Base-by-base conservation (phyloP, 2,797 vertebrate genomes). In the Enteromius fasciolatus region DNA sequence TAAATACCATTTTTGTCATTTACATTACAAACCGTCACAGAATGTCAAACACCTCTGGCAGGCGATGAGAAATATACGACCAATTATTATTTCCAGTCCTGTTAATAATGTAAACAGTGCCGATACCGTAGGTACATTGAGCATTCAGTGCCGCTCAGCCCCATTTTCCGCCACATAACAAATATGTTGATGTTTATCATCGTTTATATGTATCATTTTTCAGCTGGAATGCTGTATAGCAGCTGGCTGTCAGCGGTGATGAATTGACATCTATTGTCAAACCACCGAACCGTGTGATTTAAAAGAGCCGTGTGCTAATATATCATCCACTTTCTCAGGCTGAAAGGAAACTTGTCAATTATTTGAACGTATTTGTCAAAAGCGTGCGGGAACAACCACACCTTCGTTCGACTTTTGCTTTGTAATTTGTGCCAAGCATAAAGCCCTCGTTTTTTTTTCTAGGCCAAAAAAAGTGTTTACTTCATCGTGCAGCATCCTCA, bases 1-100 rank as follows among this genome's bases (percentile, higher is more conserved):
- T 94, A 95, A 83, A 83, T 70, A 70, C 41, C 93, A 94, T 93
- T 96, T 95, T 95, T 95, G 94, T 97, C 95, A 98, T 98, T 98
- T 98, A 97, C 96, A 98, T 98, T 96, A 97, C 96, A 97, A 97
- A 97, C 97, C 95, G 94, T 91, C 87, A 89, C 92, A 96, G 97
- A 98, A 99, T 97, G 96, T 97, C 96, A 97, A 95, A 95, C 95
- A 95, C 95, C 95, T 94, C 89, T 87, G 94, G 91, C 91, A 85
- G 94, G 94, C 95, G 94, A 94, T 92, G 94, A 94, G 93, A 90
- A 95, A 96, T 96, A 96, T 93, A 95, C 93, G 94, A 95, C 93
- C 96, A 97, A 98, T 97, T 96, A 96, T 95, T 94, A 94, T 92
- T 94, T 95, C 92, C 92, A 91, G 93, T 93, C 91, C 93, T 91